Percentiles rank a stretch among this genome's conserved stretches.
phyloP scores from a whole-genome alignment of 2,888 invertebrate genomes.

The Mantis religiosa region DNA sequence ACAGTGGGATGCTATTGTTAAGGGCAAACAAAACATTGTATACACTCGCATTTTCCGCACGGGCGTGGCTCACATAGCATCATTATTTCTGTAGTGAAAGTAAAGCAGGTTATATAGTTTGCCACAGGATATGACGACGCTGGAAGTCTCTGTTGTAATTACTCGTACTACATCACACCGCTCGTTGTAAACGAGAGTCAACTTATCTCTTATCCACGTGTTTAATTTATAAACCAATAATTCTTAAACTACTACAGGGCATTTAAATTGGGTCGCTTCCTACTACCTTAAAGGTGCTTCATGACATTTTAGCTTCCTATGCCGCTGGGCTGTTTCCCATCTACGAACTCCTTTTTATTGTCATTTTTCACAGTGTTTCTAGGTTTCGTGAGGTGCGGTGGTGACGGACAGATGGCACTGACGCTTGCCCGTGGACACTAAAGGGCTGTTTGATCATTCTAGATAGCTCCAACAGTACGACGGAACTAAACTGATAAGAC shows the following conservation, averaged over 20 bases:
- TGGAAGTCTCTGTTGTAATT: background rate
- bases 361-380: no score
- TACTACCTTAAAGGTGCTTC: no score
- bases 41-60: background rate
- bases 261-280: background rate
- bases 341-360: no score
- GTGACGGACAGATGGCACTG: no score
- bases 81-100: background rate
- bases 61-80: background rate
- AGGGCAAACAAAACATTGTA: background rate
- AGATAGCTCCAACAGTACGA: no score
- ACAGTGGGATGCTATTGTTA: background rate
- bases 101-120: background rate
- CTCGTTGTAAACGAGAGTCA: background rate
- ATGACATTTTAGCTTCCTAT: no score
- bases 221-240: background rate
- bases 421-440: no score
- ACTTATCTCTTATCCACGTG: background rate
- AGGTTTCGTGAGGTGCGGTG: no score
- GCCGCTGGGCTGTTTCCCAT: no score
- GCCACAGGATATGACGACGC: background rate
- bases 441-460: no score
- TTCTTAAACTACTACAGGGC: background rate
- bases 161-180: background rate
- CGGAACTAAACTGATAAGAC: no score